Evolutionary conservation across 2,113 vertebrate species (phyloP).

Genomic region (Acinonyx jubatus): DNA sequence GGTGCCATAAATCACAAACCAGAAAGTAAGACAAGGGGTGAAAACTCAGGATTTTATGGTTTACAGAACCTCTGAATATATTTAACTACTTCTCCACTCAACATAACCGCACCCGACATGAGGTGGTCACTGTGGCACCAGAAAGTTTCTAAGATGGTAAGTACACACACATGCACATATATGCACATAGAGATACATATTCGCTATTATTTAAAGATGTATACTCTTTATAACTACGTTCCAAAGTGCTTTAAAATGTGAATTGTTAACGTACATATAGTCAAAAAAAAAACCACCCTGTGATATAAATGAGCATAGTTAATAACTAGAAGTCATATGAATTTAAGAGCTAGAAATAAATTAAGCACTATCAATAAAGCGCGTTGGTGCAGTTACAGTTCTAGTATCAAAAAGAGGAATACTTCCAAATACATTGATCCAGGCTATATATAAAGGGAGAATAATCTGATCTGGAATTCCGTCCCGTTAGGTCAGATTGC

Average conservation of each 20-base stretch:
- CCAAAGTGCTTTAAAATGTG: not conserved
- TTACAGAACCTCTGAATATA: not conserved
- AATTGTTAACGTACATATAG: not conserved
- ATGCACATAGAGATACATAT: accelerated
- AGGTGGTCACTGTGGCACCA: not conserved
- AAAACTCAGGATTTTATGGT: not conserved
- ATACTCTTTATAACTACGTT: not conserved
- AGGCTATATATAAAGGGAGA: not conserved
- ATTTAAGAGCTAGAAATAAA: not conserved
- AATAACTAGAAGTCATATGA: not conserved
- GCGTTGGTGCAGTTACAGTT: not conserved
- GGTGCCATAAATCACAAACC: not conserved
- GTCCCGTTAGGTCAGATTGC: not conserved
- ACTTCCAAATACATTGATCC: not conserved
- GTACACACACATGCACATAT: not conserved
- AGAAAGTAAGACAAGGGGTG: not conserved
- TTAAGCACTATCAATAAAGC: not conserved
- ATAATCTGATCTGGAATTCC: not conserved
- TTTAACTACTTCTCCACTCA: not conserved
- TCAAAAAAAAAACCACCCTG: not conserved
- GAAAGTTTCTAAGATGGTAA: not conserved
- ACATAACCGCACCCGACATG: not conserved
- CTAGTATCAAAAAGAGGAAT: not conserved
- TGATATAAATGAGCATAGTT: not conserved
- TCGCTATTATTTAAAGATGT: not conserved